A percentile compares a stretch with the other conserved stretches of the same genome.
These are phyloP conservation scores for Styela plicata DNA, from an alignment of 23 tunicate genomes.

Conservation along the genomic window DNA sequence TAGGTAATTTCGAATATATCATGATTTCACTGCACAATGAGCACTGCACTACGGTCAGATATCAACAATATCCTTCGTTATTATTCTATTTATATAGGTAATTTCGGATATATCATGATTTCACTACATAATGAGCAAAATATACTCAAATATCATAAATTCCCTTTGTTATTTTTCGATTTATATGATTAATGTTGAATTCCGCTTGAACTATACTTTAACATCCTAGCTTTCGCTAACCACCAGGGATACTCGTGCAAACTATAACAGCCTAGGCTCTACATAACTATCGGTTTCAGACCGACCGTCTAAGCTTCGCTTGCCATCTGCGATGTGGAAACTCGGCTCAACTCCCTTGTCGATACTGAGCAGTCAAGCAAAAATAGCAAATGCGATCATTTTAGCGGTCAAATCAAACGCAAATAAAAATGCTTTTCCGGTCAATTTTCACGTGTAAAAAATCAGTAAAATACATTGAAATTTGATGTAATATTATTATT, in stretches of 20 bases:
- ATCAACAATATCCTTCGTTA: too few relatives aligned
- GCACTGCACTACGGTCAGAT: too few relatives aligned
- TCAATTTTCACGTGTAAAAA: background rate
- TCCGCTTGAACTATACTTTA: background rate
- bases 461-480: background rate
- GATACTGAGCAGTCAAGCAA: background rate
- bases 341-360: background rate
- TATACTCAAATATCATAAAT: too few relatives aligned
- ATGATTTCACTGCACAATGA: too few relatives aligned
- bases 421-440: background rate
- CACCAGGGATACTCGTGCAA: background rate
- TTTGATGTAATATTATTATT: background rate
- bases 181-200: background rate
- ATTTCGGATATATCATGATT: too few relatives aligned
- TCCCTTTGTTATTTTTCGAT: too few relatives aligned
- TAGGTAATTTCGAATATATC: too few relatives aligned
- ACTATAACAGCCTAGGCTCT: background rate
- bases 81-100: too few relatives aligned
- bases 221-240: too few relatives aligned
- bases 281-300: background rate
- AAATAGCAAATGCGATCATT: background rate
- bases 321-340: background rate
- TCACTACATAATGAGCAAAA: too few relatives aligned
- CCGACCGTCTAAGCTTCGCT: background rate
- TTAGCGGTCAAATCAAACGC: background rate